Evolutionary conservation across 2,888 invertebrate species (phyloP).

Genomic region (Cephus nigrinus): DNA sequence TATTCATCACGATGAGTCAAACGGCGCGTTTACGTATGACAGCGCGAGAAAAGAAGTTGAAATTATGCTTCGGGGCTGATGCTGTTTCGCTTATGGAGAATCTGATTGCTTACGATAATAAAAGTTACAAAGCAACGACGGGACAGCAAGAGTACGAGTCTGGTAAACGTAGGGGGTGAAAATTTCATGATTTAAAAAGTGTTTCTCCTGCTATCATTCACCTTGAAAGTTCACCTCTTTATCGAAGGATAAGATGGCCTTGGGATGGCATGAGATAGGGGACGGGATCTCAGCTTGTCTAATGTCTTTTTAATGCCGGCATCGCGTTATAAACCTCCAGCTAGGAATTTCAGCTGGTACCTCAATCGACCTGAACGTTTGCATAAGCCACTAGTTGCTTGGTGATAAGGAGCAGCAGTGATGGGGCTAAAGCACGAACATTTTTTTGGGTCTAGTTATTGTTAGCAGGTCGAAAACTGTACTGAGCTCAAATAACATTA

Average conservation of each 20-base stretch:
- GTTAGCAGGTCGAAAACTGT: not conserved
- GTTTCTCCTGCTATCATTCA: not conserved
- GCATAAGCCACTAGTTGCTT: not conserved
- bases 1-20: constrained; percentile 38
- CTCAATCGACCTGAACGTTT: not conserved
- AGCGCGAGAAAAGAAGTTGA: constrained; percentile 11
- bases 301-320: not conserved
- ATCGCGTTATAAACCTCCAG: not conserved
- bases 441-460: not conserved
- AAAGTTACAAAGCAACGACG: not conserved
- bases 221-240: not conserved
- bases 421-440: not conserved
- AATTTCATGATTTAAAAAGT: not conserved
- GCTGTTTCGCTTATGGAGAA: not conserved
- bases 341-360: not conserved
- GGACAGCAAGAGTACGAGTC: not conserved
- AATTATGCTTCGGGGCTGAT: not conserved
- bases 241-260: not conserved
- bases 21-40: constrained; percentile 39
- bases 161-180: not conserved
- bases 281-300: not conserved
- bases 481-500: not conserved
- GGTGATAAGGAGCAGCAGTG: not conserved
- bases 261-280: not conserved
- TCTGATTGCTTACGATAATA: not conserved